Conservation (phyloP, 2,888 invertebrate genomes). For the Cyclophora punctaria region DNA sequence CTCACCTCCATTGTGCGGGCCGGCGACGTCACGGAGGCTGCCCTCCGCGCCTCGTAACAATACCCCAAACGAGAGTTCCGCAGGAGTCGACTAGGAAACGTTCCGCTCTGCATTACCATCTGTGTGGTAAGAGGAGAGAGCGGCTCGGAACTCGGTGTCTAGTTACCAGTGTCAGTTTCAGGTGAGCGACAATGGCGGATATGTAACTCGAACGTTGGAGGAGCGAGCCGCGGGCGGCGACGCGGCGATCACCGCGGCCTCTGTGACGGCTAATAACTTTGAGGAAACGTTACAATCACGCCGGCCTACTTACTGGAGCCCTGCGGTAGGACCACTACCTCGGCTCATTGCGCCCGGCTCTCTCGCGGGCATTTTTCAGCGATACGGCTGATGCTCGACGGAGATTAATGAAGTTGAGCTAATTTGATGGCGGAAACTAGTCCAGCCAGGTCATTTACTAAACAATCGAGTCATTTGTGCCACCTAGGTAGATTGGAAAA, state of each 20-base stretch:
- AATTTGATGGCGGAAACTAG: constrained; percentile 39
- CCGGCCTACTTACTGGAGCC: constrained; percentile 46
- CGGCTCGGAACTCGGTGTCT: constrained; percentile 46
- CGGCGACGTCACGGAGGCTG: constrained; percentile 47
- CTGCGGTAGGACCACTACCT: constrained; percentile 50
- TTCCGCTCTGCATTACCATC: constrained; percentile 67
- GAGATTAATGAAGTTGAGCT: constrained; percentile 30
- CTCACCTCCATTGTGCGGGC: constrained; percentile 62
- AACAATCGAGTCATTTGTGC: constrained; percentile 20
- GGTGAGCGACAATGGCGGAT: constrained; percentile 55
- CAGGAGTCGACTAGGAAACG: constrained; percentile 58
- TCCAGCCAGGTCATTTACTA: constrained; percentile 25
- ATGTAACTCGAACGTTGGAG: constrained; percentile 53
- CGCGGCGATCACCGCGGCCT: constrained; percentile 34
- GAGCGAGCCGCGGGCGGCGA: constrained; percentile 28
- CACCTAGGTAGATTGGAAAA: background rate
- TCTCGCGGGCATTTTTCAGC: constrained; percentile 37
- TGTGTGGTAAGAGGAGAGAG: constrained; percentile 62
- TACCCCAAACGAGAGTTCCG: constrained; percentile 30
- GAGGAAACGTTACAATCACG: constrained; percentile 48
- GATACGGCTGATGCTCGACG: constrained; percentile 32
- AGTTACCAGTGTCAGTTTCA: constrained; percentile 59
- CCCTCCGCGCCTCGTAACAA: constrained; percentile 56
- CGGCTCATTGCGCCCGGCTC: constrained; percentile 34
- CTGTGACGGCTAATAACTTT: constrained; percentile 42